phyloP scores from a whole-genome alignment of 2,888 invertebrate genomes.

The Rhopalosiphum nymphaeae region DNA sequence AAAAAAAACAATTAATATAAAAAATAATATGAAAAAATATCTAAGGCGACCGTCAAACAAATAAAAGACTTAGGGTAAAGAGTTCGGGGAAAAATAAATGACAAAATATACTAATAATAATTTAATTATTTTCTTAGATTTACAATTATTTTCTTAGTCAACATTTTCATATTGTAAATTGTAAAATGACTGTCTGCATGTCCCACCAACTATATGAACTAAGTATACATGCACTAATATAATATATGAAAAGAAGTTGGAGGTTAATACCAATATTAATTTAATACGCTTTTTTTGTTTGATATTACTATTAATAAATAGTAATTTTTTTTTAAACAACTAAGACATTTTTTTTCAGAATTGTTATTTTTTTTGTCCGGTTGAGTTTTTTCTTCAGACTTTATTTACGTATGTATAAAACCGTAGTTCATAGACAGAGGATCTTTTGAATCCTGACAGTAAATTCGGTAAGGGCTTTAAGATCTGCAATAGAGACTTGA shows the following conservation, averaged over 20 bases:
- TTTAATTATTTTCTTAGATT: too few relatives aligned
- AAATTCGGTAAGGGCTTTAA: not conserved
- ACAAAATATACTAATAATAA: too few relatives aligned
- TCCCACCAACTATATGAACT: not conserved
- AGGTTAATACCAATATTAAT: not conserved
- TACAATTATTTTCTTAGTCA: too few relatives aligned
- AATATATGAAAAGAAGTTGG: not conserved
- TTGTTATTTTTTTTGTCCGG: not conserved
- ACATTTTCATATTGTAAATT: not conserved
- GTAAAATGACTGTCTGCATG: not conserved
- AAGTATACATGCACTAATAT: not conserved
- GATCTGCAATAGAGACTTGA: not conserved
- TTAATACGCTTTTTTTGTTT: too few relatives aligned
- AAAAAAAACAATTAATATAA: not conserved
- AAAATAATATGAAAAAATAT: not conserved
- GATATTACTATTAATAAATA: not conserved
- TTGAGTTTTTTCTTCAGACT: not conserved
- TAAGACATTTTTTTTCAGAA: not conserved
- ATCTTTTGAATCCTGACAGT: not conserved
- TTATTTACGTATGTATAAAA: not conserved
- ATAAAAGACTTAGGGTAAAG: not conserved
- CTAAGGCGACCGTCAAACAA: not conserved
- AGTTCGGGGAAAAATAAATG: not conserved
- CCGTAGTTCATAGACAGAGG: too few relatives aligned
- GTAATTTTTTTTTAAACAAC: not conserved